Conservation (phyloP, 2,113 vertebrate species). For the Scomber colias region DNA sequence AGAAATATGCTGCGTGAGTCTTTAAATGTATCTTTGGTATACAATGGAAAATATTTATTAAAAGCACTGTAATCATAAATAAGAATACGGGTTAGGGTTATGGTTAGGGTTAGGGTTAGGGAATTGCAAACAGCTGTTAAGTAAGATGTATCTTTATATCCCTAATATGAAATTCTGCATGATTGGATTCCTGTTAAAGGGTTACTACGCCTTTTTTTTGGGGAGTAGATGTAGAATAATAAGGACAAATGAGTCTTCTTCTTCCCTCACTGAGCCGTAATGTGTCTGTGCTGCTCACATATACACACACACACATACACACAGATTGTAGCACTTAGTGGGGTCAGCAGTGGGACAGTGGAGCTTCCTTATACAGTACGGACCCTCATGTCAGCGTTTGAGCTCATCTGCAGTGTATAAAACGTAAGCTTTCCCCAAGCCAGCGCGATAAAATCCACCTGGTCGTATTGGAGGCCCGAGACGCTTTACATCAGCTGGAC, state of each 20-base stretch:
- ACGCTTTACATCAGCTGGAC: conserved; percentile 21
- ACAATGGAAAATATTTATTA: no score
- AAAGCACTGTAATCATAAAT: not conserved
- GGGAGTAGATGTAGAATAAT: not conserved
- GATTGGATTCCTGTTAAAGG: not conserved
- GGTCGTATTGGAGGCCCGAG: not conserved
- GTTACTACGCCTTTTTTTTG: not conserved
- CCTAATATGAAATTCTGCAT: not conserved
- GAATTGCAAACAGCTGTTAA: no score
- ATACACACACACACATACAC: not conserved
- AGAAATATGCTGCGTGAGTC: no score
- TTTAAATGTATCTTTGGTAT: no score
- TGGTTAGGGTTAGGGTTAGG: not conserved
- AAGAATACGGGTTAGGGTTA: not conserved
- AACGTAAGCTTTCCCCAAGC: not conserved
- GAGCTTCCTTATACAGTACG: conserved; percentile 8
- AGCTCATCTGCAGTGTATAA: not conserved
- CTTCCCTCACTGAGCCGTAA: not conserved
- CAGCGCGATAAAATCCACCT: conserved; percentile 40
- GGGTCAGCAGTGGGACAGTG: conserved; percentile 55
- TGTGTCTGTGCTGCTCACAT: no score
- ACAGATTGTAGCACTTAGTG: conserved; percentile 36
- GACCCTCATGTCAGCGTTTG: conserved; percentile 9
- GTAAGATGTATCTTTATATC: not conserved
- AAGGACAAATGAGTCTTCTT: not conserved